Percentiles rank a stretch among this genome's conserved stretches.
phyloP scores from a whole-genome alignment of 2,888 invertebrate species.

The Trisateles emortualis region DNA sequence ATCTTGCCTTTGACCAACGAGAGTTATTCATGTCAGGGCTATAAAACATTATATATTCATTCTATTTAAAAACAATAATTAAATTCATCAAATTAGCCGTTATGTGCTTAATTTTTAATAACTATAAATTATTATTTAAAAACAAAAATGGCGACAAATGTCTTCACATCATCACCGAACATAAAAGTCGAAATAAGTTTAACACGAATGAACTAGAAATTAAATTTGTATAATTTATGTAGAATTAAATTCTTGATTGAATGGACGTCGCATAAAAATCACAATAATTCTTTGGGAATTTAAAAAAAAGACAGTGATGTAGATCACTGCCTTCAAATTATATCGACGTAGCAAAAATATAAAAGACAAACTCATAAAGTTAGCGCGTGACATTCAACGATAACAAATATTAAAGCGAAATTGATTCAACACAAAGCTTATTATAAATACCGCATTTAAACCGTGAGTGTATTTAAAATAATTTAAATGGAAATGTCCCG shows the following conservation, averaged over 20 bases:
- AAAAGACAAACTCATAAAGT: slow-evolving; percentile 45
- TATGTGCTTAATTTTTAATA: slow-evolving; percentile 26
- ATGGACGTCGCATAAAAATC: slow-evolving; percentile 10
- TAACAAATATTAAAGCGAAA: slow-evolving; percentile 62
- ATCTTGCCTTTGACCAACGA: background rate
- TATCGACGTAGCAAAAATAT: slow-evolving; percentile 31
- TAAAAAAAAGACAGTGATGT: slow-evolving; percentile 25
- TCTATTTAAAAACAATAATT: slow-evolving; percentile 18
- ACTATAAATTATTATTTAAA: slow-evolving; percentile 27
- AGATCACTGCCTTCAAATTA: slow-evolving; percentile 25
- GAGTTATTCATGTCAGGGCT: background rate
- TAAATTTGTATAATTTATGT: slow-evolving; percentile 25
- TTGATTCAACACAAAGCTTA: slow-evolving; percentile 77
- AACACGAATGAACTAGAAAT: slow-evolving; percentile 22
- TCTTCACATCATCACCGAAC: slow-evolving; percentile 7
- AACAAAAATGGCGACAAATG: slow-evolving; percentile 20
- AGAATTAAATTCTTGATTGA: slow-evolving; percentile 21
- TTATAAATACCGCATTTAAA: slow-evolving; percentile 70
- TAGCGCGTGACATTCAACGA: slow-evolving; percentile 49
- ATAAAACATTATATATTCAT: slow-evolving; percentile 29
- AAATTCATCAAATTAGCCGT: slow-evolving; percentile 41
- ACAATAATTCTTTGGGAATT: slow-evolving; percentile 8
- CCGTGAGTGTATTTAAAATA: slow-evolving; percentile 73
- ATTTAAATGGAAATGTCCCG: slow-evolving; percentile 80
- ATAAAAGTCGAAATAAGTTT: slow-evolving; percentile 9